Base-by-base conservation (phyloP, 2,113 vertebrate genomes). In the Promerops cafer region DNA sequence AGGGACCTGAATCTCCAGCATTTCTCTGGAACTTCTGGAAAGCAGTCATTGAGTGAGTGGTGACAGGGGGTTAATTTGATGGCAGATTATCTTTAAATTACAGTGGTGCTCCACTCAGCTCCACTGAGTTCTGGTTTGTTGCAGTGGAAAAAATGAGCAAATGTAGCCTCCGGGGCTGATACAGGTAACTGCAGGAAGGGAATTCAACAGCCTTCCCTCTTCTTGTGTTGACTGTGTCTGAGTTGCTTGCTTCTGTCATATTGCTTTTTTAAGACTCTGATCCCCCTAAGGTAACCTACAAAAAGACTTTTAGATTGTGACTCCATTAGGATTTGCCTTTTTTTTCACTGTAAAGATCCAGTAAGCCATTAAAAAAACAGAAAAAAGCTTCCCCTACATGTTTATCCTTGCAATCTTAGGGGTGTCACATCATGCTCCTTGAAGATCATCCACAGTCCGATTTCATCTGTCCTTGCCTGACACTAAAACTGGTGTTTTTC, bases 81-180 rank as follows among this genome's bases (percentile, higher is more conserved):
- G 33, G 74, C 40, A 94, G 13, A 89, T 89, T 87, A 47, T 81
- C 72, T 90, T 91, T 75, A 53, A 79, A 82, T 91, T 76, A 53
- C 45, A 65, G 44, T 50, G 61, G 37, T 84, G 28, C n/a, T n/a
- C n/a, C n/a, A n/a, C n/a, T n/a, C 83, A 72, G 77, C 69, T 96
- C 57, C 54, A 33, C 52, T 56, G 89, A 68, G 20, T 87, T 71
- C 68, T 75, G 28, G 11, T 54, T 81, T 59, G 56, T 76, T 83
- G 69, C 44, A 68, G n/a, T 53, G 80, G 27, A 52, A 52, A 71
- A 63, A 75, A 65, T 45, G 56, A 78, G 47, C 0, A 0, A 92
- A 72, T 30, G 68, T 69, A 83, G 56, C 76, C 83, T 57, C 27
- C 37, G 49, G 50, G 54, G 30, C 83, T 89, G 80, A 8, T 37